Base-by-base conservation (phyloP, 2,888 invertebrate genomes). In the Alitta virens region DNA sequence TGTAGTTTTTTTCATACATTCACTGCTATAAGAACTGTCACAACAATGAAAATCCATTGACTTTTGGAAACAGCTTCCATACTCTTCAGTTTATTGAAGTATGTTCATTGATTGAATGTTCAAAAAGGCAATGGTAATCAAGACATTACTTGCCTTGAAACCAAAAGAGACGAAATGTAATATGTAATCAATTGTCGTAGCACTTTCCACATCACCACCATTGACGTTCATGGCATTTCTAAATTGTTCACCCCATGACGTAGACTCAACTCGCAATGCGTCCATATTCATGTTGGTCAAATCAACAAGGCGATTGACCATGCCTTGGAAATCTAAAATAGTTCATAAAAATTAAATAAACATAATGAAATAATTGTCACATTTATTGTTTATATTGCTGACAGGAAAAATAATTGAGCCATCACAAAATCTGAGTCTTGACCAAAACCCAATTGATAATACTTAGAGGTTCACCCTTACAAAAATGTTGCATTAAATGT, bases 91-190 rank as follows among this genome's bases (percentile, higher is more conserved):
- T n/a, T n/a, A n/a, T n/a, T n/a, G n/a, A n/a, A n/a, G n/a, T n/a
- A n/a, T n/a, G n/a, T n/a, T 40, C 40, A 40, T 40, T 40, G 40
- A 40, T 40, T 12, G 9, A 40, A 40, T 40, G 40, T 40, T n/a
- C n/a, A n/a, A n/a, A n/a, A n/a, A n/a, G n/a, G n/a, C n/a, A n/a
- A n/a, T n/a, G n/a, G n/a, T n/a, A n/a, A n/a, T n/a, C n/a, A n/a
- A n/a, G n/a, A n/a, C n/a, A n/a, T n/a, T n/a, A n/a, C 68, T 58
- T 71, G 84, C 83, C 79, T 87, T 87, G 85, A 85, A 87, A 43
- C 83, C 84, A 74, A 87, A 86, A 1, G 86, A 84, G 5, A 85
- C 65, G 71, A 86, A 85, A 73, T 87, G 87, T 71, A 86, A 77
- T 33, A 86, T 63, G 71, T 86, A 87, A 71, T 87, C 86, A n/a